These are phyloP conservation scores for Alosa alosa DNA, from an alignment of 2,113 vertebrate genomes.

Conservation along the genomic window DNA sequence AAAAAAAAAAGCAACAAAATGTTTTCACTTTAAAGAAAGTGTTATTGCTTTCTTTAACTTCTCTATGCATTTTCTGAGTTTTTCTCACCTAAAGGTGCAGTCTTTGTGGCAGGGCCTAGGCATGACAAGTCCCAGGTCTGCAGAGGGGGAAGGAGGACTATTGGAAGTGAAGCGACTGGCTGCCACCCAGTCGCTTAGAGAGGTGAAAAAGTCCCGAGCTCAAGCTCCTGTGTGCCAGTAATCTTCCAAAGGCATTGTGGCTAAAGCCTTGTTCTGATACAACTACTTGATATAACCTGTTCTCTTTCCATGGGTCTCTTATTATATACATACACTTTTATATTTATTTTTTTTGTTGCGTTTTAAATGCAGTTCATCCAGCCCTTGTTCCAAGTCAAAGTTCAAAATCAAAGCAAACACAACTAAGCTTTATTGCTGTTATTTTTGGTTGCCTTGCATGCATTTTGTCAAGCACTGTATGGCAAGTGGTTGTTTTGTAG, in stretches of 20 bases:
- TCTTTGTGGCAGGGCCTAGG: slow-evolving; percentile 99
- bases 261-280: slow-evolving; percentile 77
- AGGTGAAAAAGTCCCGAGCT: slow-evolving; percentile 85
- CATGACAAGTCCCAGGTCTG: slow-evolving; percentile 99
- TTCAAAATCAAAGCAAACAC: slow-evolving; percentile 21
- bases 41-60: slow-evolving; percentile 99
- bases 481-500: slow-evolving; percentile 70
- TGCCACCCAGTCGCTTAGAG: slow-evolving; percentile 99
- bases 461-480: slow-evolving; percentile 84
- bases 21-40: slow-evolving; percentile 93
- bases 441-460: slow-evolving; percentile 84
- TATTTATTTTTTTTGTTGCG: neutral
- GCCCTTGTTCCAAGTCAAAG: slow-evolving; percentile 80
- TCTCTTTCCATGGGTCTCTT: slow-evolving; percentile 80
- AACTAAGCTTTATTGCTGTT: slow-evolving; percentile 74
- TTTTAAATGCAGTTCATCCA: slow-evolving; percentile 82
- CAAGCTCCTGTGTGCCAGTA: slow-evolving; percentile 96
- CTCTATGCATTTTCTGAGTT: slow-evolving; percentile 98
- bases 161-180: slow-evolving; percentile 96
- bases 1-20: slow-evolving; percentile 51
- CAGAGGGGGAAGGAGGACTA: slow-evolving; percentile 99
- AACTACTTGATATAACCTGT: slow-evolving; percentile 75
- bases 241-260: slow-evolving; percentile 98
- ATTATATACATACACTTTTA: slow-evolving; percentile 52
- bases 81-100: slow-evolving; percentile 99